Percentiles rank a stretch among this genome's conserved stretches.
Conservation (phyloP, 2,888 invertebrate genomes). For the Synanthedon myopaeformis region DNA sequence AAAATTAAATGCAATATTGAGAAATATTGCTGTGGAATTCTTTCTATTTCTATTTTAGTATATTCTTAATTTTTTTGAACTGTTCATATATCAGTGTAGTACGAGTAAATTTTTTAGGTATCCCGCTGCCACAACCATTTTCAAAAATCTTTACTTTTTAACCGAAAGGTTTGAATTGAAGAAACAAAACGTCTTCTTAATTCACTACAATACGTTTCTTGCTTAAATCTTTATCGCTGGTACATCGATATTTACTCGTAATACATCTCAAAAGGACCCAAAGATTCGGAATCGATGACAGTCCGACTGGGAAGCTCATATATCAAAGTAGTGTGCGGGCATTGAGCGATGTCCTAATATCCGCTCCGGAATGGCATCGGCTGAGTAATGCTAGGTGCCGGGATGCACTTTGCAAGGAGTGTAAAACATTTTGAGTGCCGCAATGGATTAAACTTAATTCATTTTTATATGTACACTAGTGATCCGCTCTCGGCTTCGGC, state of each 20-base stretch:
- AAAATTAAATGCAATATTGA: too few species aligned
- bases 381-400: conserved; percentile 8
- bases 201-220: too few species aligned
- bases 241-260: not conserved
- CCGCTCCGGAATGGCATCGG: conserved; percentile 43
- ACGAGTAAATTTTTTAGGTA: too few species aligned
- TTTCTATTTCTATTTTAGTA: too few species aligned
- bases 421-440: not conserved
- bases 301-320: conserved; percentile 20
- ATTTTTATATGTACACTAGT: not conserved
- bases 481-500: too few species aligned
- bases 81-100: too few species aligned
- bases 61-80: too few species aligned
- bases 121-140: too few species aligned
- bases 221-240: not conserved
- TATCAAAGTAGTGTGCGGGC: conserved; percentile 32
- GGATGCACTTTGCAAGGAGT: not conserved
- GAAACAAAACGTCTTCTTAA: too few species aligned
- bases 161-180: too few species aligned
- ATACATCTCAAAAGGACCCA: not conserved
- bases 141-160: too few species aligned
- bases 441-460: not conserved
- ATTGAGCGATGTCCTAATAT: conserved; percentile 60
- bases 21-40: too few species aligned
- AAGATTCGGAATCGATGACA: conserved; percentile 13